phyloP scores from a whole-genome alignment of 2,113 vertebrate species.

The Chunga burmeisteri region DNA sequence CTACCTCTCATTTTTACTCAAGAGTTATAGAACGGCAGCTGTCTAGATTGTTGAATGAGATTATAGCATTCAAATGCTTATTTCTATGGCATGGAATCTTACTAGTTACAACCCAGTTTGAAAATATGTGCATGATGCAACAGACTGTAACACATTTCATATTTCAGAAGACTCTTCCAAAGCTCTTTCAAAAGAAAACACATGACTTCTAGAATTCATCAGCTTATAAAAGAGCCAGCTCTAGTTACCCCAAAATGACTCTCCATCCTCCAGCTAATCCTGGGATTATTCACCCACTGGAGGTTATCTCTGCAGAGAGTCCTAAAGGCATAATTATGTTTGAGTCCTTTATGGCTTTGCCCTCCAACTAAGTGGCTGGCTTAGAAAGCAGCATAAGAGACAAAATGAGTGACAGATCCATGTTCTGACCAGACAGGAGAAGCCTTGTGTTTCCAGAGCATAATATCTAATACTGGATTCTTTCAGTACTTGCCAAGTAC shows the following conservation, averaged over 20 bases:
- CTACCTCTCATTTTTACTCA: not conserved
- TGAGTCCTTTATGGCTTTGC: not conserved
- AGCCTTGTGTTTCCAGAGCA: not conserved
- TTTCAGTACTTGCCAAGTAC: not conserved
- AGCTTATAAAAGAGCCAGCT: not conserved
- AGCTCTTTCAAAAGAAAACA: not conserved
- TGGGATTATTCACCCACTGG: not conserved
- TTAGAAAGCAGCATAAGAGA: not conserved
- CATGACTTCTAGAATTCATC: not conserved
- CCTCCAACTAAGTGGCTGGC: not conserved
- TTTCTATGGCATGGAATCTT: not conserved
- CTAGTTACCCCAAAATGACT: not conserved
- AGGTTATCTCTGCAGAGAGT: not conserved
- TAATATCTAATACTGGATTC: not conserved
- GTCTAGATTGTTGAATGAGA: not conserved
- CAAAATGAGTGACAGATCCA: not conserved
- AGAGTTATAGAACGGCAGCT: not conserved
- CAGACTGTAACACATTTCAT: not conserved
- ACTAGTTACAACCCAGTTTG: not conserved
- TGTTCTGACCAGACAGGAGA: not conserved
- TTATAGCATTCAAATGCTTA: not conserved
- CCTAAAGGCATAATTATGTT: not conserved
- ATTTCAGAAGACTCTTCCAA: not conserved
- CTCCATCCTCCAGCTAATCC: not conserved
- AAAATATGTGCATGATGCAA: not conserved